Evolutionary conservation across 2,797 vertebrate genomes (phyloP), one percentile per base, ranked within the genome.

Genomic region (Pelochelys cantorii): DNA sequence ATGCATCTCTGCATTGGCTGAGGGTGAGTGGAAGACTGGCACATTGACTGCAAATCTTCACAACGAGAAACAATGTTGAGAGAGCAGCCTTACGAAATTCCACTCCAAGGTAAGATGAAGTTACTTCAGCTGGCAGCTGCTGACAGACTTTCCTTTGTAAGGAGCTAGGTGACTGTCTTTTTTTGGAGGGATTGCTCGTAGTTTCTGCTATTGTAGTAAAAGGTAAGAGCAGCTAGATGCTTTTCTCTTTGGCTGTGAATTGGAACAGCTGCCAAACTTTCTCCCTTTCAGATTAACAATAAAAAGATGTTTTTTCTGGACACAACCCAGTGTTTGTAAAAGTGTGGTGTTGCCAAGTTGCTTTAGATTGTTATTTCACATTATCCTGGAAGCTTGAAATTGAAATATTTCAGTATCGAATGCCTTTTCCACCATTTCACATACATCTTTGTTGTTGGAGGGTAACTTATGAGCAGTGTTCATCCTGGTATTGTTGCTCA

Each of bases 91-190:
- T 59, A 22, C 59, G 95, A 82, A 9, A 55, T 94, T 87, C 79
- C 95, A 80, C 62, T n/a, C 1, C 74, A 85, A 98, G 98, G 98
- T 98, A 96, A 96, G 98, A 29, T n/a, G 77, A 4, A 31, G 48
- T 52, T 34, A 86, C 59, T 78, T 14, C 88, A 65, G 92, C 75
- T 29, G 88, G 88, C 84, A 27, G 81, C 90, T 68, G 79, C 2
- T 27, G 57, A 59, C 5, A 14, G 53, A 11, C 18, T 42, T 27
- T 14, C 0, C 1, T 5, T 84, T 48, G 52, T 8, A 4, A 83
- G 52, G 74, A 6, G 2, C 0, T 31, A 8, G 7, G 22, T 0
- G 1, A 29, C 34, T 4, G 54, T 3, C 42, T 48, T 20, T 14
- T 27, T 7, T 5, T 48, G 57, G 37, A 48, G 13, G 31, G 42